Conservation (phyloP, 1,140 invertebrate species). For the Cataglyphis hispanica region DNA sequence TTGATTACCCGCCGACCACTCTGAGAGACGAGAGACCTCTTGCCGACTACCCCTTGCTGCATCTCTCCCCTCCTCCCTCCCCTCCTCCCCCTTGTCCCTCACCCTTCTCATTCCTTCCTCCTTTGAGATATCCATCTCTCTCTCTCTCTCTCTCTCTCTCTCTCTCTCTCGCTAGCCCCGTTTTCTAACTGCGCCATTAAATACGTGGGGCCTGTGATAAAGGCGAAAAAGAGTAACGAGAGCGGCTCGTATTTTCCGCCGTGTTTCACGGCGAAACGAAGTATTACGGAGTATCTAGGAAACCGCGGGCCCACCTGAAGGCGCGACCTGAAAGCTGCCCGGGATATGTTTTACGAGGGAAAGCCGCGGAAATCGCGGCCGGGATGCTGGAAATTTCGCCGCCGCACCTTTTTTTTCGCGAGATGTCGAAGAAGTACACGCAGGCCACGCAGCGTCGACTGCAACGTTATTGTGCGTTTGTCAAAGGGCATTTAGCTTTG, state of each 20-base stretch:
- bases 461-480: background rate
- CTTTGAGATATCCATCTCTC: background rate
- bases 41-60: conserved; percentile 23
- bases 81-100: background rate
- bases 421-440: background rate
- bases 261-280: conserved; percentile 20
- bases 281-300: conserved; percentile 47
- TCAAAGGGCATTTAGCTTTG: background rate
- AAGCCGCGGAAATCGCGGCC: conserved; percentile 21
- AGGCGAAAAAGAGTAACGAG: conserved; percentile 56
- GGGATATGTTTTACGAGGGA: conserved; percentile 41
- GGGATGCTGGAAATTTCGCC: background rate
- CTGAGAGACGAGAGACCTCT: conserved; percentile 63
- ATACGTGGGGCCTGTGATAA: conserved; percentile 37
- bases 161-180: background rate
- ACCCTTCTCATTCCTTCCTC: background rate
- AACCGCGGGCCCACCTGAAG: conserved; percentile 25
- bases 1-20: conserved; percentile 64
- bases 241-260: conserved; percentile 52
- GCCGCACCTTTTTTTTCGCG: conserved; percentile 31
- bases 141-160: conserved; percentile 1
- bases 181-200: conserved; percentile 62
- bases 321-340: conserved; percentile 44
- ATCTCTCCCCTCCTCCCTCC: background rate
- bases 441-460: conserved; percentile 27